These are phyloP conservation scores for Agrilus planipennis DNA, from an alignment of 1,140 invertebrate genomes.

Conservation along the genomic window DNA sequence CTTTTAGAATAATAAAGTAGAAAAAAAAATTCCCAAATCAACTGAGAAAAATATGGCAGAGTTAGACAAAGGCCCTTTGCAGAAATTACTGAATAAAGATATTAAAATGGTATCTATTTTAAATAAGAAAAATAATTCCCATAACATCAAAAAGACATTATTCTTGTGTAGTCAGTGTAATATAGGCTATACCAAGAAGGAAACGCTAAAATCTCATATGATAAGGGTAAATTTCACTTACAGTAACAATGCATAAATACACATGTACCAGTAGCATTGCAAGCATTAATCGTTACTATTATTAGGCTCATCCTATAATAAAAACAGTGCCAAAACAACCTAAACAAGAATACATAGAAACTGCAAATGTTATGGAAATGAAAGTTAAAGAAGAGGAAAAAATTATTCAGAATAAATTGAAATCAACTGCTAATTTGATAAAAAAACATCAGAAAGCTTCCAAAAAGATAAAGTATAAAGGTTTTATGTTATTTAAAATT, in stretches of 20 bases:
- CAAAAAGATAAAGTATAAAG: conserved; percentile 18
- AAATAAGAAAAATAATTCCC: conserved; percentile 13
- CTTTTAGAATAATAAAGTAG: conserved; percentile 2
- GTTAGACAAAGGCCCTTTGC: no score
- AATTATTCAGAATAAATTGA: background rate
- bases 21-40: background rate
- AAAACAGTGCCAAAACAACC: no score
- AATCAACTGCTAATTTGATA: background rate
- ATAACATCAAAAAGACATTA: conserved; percentile 14
- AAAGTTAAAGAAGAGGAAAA: background rate
- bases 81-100: no score
- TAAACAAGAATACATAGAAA: no score
- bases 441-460: conserved; percentile 18
- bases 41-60: background rate
- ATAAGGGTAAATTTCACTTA: conserved; percentile 11
- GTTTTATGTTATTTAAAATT: background rate
- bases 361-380: background rate
- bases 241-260: background rate
- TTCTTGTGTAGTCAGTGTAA: conserved; percentile 21
- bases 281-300: no score
- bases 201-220: conserved; percentile 23
- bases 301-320: conserved; percentile 3
- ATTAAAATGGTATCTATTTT: conserved; percentile 13
- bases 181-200: conserved; percentile 16
- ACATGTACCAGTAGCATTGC: no score